These are phyloP conservation scores for Drosophila ironensis DNA, from an alignment of 1,140 invertebrate species.

Conservation along the genomic window DNA sequence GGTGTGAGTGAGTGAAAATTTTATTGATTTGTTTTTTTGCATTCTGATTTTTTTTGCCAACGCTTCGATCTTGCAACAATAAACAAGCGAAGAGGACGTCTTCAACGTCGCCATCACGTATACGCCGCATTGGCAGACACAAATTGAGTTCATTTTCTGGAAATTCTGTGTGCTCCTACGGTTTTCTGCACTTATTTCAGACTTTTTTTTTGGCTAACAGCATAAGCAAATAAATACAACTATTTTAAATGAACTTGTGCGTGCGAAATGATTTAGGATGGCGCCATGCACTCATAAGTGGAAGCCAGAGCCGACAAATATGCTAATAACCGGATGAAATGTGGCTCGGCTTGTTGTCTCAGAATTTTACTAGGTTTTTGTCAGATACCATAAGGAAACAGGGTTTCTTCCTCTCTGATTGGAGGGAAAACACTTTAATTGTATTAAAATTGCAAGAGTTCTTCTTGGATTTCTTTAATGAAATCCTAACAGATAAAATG, in stretches of 20 bases:
- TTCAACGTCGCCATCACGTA: conserved; percentile 53
- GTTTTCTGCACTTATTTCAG: conserved; percentile 8
- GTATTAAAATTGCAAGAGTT: too few species aligned
- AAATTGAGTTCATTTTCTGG: conserved; percentile 56
- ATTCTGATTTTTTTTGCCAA: conserved; percentile 40
- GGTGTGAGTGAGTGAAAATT: conserved; percentile 5
- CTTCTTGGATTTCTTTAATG: too few species aligned
- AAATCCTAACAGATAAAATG: too few species aligned
- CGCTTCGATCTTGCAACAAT: conserved; percentile 39
- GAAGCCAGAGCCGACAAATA: conserved; percentile 15
- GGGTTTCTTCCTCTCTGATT: too few species aligned
- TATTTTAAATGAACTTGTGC: conserved; percentile 40
- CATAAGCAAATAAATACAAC: conserved; percentile 41
- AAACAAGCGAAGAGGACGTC: conserved; percentile 48
- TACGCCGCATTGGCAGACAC: conserved; percentile 48
- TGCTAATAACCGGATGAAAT: conserved; percentile 16
- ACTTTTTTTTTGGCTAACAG: conserved; percentile 13
- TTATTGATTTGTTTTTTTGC: background rate
- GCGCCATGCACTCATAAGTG: conserved; percentile 17
- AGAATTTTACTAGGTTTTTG: too few species aligned
- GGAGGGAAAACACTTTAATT: too few species aligned
- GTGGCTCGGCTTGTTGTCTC: background rate
- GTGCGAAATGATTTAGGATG: conserved; percentile 14
- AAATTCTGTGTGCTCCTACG: conserved; percentile 27
- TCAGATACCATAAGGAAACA: too few species aligned